Evolutionary conservation across 2,888 invertebrate species (phyloP), one percentile per base, ranked within the genome.

Genomic region (Tachystola acroxantha): DNA sequence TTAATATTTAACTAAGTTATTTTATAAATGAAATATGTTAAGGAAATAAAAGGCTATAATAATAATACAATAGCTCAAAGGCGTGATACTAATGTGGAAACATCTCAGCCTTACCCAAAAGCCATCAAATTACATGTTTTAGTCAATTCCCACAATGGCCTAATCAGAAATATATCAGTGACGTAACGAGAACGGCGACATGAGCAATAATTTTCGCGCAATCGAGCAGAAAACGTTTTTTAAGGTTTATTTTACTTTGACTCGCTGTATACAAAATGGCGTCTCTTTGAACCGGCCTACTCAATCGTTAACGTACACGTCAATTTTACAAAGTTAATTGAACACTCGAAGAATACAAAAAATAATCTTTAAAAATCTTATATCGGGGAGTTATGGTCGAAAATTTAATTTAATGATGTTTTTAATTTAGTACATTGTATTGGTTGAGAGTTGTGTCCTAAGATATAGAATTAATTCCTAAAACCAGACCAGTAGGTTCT

Each of bases 161-260:
- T 26, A 10, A n/a, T 10, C n/a, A 27, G 3, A 7, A 27, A 27
- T 27, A 10, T 11, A 7, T 27, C 27, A 5, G 11, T 10, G 7
- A 11, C 27, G 10, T 12, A 27, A 27, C 5, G 49, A 50, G 40
- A 33, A 33, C 28, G 42, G 41, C 26, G 32, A 36, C 36, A 34
- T 39, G 45, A 43, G 45, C 45, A 43, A 41, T 48, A 35, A 35
- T 31, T 43, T 45, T 43, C 48, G 35, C 41, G 36, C 43, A 35
- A 30, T 34, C 32, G 37, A 48, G 48, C 43, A 40, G 48, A 48
- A 48, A 48, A 42, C 43, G 29, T 37, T 48, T 44, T 48, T 39
- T 37, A 36, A 45, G 40, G 36, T 43, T 41, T 40, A 34, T 38
- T 36, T 36, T 30, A 36, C 39, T 46, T 40, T 42, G 43, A 43